Evolutionary conservation across 2,797 vertebrate genomes (phyloP), one percentile per base, ranked within the genome.

Genomic region (Myripristis jacobus): DNA sequence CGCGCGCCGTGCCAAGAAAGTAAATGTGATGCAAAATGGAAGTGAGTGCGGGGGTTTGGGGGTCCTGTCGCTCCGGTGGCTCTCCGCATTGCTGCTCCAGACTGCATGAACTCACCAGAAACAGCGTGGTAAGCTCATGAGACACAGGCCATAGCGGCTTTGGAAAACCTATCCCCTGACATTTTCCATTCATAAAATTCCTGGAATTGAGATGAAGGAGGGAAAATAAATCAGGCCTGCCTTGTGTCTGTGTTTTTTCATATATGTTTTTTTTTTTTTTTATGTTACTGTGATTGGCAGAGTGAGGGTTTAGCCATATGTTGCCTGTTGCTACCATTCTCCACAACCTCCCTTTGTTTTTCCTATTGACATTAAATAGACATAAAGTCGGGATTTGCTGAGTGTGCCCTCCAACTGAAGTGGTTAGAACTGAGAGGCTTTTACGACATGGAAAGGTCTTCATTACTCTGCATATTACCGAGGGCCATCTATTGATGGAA

Each of bases 141-240:
- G 83, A 90, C 75, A 9, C 70, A 63, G 80, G 75, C 75, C 77
- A 68, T 82, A 79, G 79, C 38, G 66, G 87, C 86, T 91, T 85
- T 89, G 91, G 87, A 92, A 91, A 91, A 88, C 72, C 84, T 58
- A 84, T 88, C 79, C 72, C 59, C 87, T 85, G 79, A 92, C 84
- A 90, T 91, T 91, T 93, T 92, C 91, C 92, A 91, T 91, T 92
- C 88, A 92, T 93, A 92, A 92, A 91, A 89, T 85, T 90, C 83
- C 83, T 86, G 87, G 88, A 92, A 81, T 87, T 79, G 87, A 84
- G 79, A 88, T 84, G 74, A 81, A 74, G 79, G 82, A 85, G 77
- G 86, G 86, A 73, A 80, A 89, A 84, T 86, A 88, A 89, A 90
- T 90, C 87, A 81, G 83, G 64, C 87, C n/a, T 79, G 72, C 67